phyloP scores from a whole-genome alignment of 2,113 vertebrate genomes.

The Pungitius pungitius region DNA sequence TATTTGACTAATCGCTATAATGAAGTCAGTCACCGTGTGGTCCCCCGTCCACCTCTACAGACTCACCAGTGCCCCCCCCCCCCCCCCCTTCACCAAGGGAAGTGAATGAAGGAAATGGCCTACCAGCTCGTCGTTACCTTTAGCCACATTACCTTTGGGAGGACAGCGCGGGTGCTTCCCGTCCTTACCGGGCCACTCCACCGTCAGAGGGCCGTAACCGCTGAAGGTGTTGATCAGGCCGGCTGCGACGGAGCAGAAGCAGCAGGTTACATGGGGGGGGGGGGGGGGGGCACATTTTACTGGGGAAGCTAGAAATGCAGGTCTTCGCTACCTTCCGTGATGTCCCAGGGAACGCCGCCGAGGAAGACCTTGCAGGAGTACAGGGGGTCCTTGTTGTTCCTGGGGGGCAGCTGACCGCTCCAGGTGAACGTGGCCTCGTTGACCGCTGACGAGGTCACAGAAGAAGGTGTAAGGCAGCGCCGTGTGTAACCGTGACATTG shows the following conservation, averaged over 20 bases:
- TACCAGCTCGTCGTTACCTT: constrained; percentile 97
- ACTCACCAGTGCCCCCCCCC: constrained; percentile 65
- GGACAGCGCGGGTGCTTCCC: constrained; percentile 99
- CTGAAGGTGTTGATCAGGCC: constrained; percentile 97
- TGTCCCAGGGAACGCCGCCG: constrained; percentile 98
- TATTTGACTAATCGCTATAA: too few relatives aligned
- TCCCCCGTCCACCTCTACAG: constrained; percentile 9
- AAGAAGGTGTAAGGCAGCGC: not conserved
- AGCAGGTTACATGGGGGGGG: not conserved
- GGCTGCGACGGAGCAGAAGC: constrained; percentile 76
- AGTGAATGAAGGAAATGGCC: constrained; percentile 65
- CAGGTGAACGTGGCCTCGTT: constrained; percentile 97
- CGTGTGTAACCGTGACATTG: too few relatives aligned
- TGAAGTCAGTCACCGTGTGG: too few relatives aligned
- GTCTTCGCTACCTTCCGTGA: constrained; percentile 98
- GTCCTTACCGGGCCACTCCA: constrained; percentile 99
- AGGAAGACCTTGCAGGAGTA: constrained; percentile 99
- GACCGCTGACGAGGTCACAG: constrained; percentile 82
- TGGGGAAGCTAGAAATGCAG: too few relatives aligned
- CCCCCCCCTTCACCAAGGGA: constrained; percentile 53
- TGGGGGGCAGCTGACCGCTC: constrained; percentile 95
- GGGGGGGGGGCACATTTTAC: too few relatives aligned
- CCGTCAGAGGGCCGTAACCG: constrained; percentile 94
- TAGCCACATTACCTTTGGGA: constrained; percentile 99
- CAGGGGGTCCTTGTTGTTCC: constrained; percentile 95